These are phyloP conservation scores for Euplagia quadripunctaria DNA, from an alignment of 2,888 invertebrate genomes.

Conservation along the genomic window DNA sequence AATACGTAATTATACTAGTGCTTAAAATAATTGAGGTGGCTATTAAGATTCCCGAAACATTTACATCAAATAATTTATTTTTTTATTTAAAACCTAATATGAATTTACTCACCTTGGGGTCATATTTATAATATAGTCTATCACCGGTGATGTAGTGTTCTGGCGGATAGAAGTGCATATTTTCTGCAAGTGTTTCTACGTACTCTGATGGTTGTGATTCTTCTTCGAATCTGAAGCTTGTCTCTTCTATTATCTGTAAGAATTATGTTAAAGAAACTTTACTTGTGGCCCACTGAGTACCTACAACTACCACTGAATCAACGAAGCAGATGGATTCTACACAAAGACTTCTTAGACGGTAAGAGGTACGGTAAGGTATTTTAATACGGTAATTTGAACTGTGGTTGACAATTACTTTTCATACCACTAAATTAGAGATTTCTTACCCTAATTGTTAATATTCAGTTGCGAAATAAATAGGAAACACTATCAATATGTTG, in stretches of 20 bases:
- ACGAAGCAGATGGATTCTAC: not conserved
- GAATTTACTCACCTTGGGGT: constrained; percentile 85
- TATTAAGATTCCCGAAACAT: too few relatives aligned
- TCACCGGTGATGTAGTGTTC: constrained; percentile 93
- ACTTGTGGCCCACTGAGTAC: not conserved
- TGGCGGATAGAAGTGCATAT: constrained; percentile 93
- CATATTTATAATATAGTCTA: constrained; percentile 92
- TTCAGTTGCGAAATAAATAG: too few relatives aligned
- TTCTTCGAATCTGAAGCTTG: constrained; percentile 90
- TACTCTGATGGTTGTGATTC: constrained; percentile 92
- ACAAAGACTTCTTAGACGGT: not conserved
- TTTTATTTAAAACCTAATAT: too few relatives aligned
- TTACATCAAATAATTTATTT: too few relatives aligned
- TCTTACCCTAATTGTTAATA: too few relatives aligned
- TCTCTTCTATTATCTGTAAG: constrained; percentile 90
- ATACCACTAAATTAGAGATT: too few relatives aligned
- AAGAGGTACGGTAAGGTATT: too few relatives aligned
- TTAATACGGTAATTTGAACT: not conserved
- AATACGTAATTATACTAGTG: too few relatives aligned
- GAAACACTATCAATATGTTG: too few relatives aligned
- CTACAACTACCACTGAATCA: not conserved
- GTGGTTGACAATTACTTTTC: not conserved
- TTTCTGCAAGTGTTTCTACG: constrained; percentile 92
- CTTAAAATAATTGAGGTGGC: too few relatives aligned
- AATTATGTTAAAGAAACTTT: not conserved